Conservation (phyloP, 1,140 invertebrate species). For the Drosophila pachea region DNA sequence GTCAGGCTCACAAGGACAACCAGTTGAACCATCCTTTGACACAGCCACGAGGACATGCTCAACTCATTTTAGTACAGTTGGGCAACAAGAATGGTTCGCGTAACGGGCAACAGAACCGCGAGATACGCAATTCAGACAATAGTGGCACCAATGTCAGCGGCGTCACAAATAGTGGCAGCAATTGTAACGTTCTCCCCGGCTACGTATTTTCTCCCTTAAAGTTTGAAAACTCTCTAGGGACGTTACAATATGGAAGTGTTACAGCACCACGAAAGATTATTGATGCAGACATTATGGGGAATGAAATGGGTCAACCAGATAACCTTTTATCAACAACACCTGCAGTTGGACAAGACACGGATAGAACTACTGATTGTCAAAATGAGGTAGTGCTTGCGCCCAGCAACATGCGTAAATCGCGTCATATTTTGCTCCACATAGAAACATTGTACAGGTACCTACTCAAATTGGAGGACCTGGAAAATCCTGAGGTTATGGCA, state of each 20-base stretch:
- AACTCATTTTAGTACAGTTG: constrained; percentile 74
- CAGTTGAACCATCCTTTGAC: constrained; percentile 82
- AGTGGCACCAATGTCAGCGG: constrained; percentile 48
- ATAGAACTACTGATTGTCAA: constrained; percentile 39
- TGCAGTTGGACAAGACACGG: constrained; percentile 40
- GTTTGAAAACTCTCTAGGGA: constrained; percentile 95
- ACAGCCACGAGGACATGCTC: constrained; percentile 78
- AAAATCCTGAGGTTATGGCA: constrained; percentile 85
- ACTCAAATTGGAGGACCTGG: constrained; percentile 86
- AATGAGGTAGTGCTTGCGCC: constrained; percentile 53
- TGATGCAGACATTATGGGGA: constrained; percentile 88
- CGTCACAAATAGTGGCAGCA: constrained; percentile 76
- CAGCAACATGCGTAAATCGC: constrained; percentile 80
- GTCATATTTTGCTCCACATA: constrained; percentile 89
- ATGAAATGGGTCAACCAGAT: constrained; percentile 78
- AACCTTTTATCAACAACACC: constrained; percentile 42
- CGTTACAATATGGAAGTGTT: constrained; percentile 91
- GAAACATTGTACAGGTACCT: constrained; percentile 87
- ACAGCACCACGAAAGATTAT: constrained; percentile 96
- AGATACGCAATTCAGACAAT: constrained; percentile 80
- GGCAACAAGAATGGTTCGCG: constrained; percentile 78
- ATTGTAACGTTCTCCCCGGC: constrained; percentile 73
- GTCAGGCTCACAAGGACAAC: constrained; percentile 82
- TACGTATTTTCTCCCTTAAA: constrained; percentile 87
- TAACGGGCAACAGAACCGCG: constrained; percentile 75